Conservation (phyloP, 2,797 vertebrate genomes). For the Aldrovandia affinis region DNA sequence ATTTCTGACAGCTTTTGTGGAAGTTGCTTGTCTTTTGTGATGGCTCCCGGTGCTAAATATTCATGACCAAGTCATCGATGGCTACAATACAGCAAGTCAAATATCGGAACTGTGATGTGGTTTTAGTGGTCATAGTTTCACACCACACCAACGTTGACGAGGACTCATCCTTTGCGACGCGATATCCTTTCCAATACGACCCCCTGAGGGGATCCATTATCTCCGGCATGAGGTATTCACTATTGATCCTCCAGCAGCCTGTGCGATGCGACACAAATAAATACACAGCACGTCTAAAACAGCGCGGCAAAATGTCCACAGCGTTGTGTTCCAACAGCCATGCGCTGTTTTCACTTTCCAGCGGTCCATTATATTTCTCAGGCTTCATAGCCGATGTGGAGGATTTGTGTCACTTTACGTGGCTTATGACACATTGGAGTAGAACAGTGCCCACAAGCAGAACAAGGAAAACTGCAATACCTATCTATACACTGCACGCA, state of each 20-base stretch:
- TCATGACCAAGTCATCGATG: slow-evolving; percentile 28
- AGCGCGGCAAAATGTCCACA: slow-evolving; percentile 2
- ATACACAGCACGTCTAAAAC: slow-evolving; percentile 24
- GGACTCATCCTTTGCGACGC: slow-evolving; percentile 46
- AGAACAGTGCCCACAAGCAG: slow-evolving; percentile 53
- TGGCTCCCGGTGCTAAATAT: not conserved
- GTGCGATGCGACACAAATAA: slow-evolving; percentile 33
- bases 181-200: slow-evolving; percentile 63
- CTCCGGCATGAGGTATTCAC: slow-evolving; percentile 50
- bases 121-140: slow-evolving; percentile 54
- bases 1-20: not conserved
- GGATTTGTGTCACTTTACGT: slow-evolving; percentile 61
- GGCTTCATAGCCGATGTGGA: slow-evolving; percentile 53
- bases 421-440: slow-evolving; percentile 69
- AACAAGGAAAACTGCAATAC: no score
- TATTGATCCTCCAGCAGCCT: slow-evolving; percentile 55
- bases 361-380: slow-evolving; percentile 33
- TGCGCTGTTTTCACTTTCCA: slow-evolving; percentile 45
- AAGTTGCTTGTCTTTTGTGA: not conserved
- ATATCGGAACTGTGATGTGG: slow-evolving; percentile 44
- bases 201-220: slow-evolving; percentile 49
- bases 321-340: not conserved
- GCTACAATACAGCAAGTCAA: not conserved
- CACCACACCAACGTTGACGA: slow-evolving; percentile 22
- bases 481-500: no score